Evolutionary conservation across 2,113 vertebrate genomes (phyloP), one percentile per base, ranked within the genome.

Genomic region (Mus spicilegus): DNA sequence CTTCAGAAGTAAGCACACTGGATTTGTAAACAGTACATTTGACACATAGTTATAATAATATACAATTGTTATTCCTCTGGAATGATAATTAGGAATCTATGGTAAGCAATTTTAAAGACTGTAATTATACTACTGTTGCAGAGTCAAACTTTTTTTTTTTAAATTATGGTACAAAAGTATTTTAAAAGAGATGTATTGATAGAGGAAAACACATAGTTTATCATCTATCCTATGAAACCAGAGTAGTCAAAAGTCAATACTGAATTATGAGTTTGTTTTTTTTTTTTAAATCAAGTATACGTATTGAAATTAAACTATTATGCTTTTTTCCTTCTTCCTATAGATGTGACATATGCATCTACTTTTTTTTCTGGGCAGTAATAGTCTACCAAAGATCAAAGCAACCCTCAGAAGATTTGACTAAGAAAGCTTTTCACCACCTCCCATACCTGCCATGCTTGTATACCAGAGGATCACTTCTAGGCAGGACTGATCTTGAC

Each of bases 1-100:
- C 87, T 95, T 94, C 51, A 87, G 12, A 90, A 81, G 42, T 24
- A 67, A 75, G 65, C 28, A 92, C 33, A 90, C 28, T 36, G 73
- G 81, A 87, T 58, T 77, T 90, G 42, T 26, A 82, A 94, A 95
- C 72, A 46, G 91, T 20, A 93, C 94, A 87, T 84, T 39, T 94
- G 89, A 90, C 70, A 75, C 22, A 54, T 49, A 65, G 9, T 90
- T 92, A 76, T 82, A 42, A 88, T 69, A 90, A 77, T 75, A 36
- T 58, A 78, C 76, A 87, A 89, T 65, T 87, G 39, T 88, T 94
- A 88, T 61, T 90, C 81, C 19, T 28, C 81, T 90, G 76, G 70
- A 75, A 85, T 85, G 42, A 90, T 92, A 95, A 92, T 75, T 96
- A 88, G 56, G 39, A 61, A 73, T 88, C 49, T 90, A 7, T 91